Percentiles rank a stretch among this genome's conserved stretches.
Evolutionary conservation across 2,888 invertebrate species (phyloP).

Genomic region (Malacosoma neustria): DNA sequence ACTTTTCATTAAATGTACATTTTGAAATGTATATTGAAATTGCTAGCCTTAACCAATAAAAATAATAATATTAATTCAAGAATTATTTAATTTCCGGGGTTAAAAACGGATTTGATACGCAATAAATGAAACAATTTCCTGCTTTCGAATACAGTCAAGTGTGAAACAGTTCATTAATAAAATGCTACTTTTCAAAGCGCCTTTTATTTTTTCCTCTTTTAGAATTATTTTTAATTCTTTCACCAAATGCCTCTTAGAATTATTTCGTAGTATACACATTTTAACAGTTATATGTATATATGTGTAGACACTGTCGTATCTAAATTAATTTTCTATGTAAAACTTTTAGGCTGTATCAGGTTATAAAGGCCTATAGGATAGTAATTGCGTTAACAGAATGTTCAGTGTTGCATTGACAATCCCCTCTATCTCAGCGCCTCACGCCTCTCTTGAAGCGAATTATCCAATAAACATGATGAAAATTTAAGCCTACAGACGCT

Average conservation of each 20-base stretch:
- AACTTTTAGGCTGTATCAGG: not conserved
- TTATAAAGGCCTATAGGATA: constrained; percentile 15
- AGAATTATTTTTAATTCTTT: constrained; percentile 3
- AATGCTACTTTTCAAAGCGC: constrained; percentile 26
- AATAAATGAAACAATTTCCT: constrained; percentile 38
- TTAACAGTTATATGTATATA: not conserved
- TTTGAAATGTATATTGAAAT: no score
- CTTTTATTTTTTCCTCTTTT: constrained; percentile 20
- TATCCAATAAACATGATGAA: constrained; percentile 75
- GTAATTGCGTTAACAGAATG: constrained; percentile 43
- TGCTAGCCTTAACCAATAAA: no score
- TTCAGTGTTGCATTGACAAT: constrained; percentile 69
- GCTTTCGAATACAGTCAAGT: constrained; percentile 30
- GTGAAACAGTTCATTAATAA: constrained; percentile 43
- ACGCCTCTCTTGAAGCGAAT: constrained; percentile 57
- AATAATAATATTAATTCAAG: constrained; percentile 2
- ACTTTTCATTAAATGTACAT: no score
- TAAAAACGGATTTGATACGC: constrained; percentile 29
- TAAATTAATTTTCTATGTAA: constrained; percentile 1
- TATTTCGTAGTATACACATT: not conserved
- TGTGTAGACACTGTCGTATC: not conserved
- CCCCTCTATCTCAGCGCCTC: constrained; percentile 60
- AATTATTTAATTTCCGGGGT: constrained; percentile 23
- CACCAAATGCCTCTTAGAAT: not conserved
- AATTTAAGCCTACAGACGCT: constrained; percentile 68